Percentiles rank a stretch among this genome's conserved stretches.
Evolutionary conservation across 2,797 vertebrate genomes (phyloP).

Genomic region (Ctenopoma kingsleyae): DNA sequence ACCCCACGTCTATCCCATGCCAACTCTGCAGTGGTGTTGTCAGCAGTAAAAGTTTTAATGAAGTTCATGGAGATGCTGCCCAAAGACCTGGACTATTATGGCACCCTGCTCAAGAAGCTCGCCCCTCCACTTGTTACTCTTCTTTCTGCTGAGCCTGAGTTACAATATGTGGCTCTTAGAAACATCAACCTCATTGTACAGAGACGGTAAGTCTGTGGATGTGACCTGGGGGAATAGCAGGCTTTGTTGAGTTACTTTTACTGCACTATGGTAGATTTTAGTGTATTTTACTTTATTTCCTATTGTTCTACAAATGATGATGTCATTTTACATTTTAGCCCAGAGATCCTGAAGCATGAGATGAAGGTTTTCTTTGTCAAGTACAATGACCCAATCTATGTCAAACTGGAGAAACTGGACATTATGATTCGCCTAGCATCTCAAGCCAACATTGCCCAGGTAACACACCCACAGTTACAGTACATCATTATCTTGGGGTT

Average conservation of each 20-base stretch:
- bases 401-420: constrained; percentile 98
- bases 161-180: constrained; percentile 96
- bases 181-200: constrained; percentile 99
- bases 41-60: constrained; percentile 97
- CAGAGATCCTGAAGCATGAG: constrained; percentile 97
- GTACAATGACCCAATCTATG: constrained; percentile 98
- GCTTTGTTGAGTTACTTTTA: neutral
- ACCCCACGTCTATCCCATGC: constrained; percentile 96
- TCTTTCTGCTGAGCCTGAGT: constrained; percentile 95
- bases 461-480: constrained; percentile 52
- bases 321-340: constrained; percentile 77
- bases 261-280: neutral
- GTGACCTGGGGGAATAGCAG: neutral
- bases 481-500: neutral
- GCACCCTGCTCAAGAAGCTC: constrained; percentile 95
- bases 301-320: neutral
- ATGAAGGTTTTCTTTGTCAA: constrained; percentile 99
- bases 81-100: constrained; percentile 96
- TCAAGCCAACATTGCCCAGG: constrained; percentile 98
- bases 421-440: constrained; percentile 99
- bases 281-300: neutral
- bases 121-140: constrained; percentile 95
- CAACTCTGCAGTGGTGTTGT: constrained; percentile 97
- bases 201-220: constrained; percentile 88
- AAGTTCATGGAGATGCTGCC: constrained; percentile 99